Conservation (phyloP, 2,888 invertebrate genomes). For the Belgica antarctica region DNA sequence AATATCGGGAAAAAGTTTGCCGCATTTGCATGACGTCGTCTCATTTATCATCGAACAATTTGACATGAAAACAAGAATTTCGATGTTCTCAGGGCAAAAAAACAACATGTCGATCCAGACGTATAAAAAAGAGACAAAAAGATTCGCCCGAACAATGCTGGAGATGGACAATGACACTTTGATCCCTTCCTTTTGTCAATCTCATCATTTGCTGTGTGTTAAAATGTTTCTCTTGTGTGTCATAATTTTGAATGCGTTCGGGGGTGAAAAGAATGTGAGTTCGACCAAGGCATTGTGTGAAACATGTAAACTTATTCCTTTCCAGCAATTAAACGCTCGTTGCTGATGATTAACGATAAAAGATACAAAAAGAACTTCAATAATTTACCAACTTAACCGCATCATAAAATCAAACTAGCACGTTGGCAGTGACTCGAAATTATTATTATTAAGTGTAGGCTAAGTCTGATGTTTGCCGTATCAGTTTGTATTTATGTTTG, state of each 20-base stretch:
- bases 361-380: background rate
- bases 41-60: slow-evolving; percentile 3
- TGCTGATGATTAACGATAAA: slow-evolving; percentile 19
- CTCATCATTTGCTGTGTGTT: background rate
- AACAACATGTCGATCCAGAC: background rate
- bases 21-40: background rate
- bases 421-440: background rate
- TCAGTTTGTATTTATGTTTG: slow-evolving; percentile 17
- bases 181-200: slow-evolving; percentile 15
- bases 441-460: slow-evolving; percentile 33
- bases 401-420: slow-evolving; percentile 40
- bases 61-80: slow-evolving; percentile 7
- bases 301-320: background rate
- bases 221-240: slow-evolving; percentile 14
- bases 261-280: background rate
- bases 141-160: background rate
- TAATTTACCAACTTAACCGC: slow-evolving; percentile 40
- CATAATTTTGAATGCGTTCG: background rate
- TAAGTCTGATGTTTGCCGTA: slow-evolving; percentile 15
- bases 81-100: background rate
- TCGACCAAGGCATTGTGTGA: background rate
- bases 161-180: background rate
- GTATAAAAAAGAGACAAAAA: background rate
- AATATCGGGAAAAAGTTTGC: background rate
- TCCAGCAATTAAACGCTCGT: slow-evolving; percentile 32